Evolutionary conservation across 2,797 vertebrate species (phyloP).

Genomic region (Numenius phaeopus): DNA sequence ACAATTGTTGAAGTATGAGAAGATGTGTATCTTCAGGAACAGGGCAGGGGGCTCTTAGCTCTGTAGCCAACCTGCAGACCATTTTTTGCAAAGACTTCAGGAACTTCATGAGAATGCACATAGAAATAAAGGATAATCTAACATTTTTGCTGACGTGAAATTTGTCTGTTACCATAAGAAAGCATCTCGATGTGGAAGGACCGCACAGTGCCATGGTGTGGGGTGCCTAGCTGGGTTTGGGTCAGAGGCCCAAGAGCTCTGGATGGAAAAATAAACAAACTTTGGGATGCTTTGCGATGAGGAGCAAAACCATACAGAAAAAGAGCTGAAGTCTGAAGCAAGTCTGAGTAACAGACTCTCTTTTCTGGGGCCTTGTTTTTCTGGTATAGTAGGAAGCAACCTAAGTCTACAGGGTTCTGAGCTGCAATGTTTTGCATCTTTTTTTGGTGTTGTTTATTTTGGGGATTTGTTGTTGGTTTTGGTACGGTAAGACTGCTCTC

Average conservation of each 20-base stretch:
- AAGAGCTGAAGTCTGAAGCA: not conserved
- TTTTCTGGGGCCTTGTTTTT: not conserved
- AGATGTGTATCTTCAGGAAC: not conserved
- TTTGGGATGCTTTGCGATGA: not conserved
- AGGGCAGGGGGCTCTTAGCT: not conserved
- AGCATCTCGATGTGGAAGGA: rapidly evolving
- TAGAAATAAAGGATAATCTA: not conserved
- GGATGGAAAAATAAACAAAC: not conserved
- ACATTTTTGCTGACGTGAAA: not conserved
- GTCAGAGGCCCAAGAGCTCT: not conserved
- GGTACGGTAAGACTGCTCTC: not conserved
- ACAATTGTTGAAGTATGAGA: not conserved
- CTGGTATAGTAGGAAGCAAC: not conserved
- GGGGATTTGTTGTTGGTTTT: not conserved
- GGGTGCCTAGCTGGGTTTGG: not conserved
- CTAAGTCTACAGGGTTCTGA: not conserved
- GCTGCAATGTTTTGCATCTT: not conserved
- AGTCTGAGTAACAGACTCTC: not conserved
- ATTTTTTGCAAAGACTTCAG: not conserved
- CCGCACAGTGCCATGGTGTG: rapidly evolving
- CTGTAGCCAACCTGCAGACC: not conserved
- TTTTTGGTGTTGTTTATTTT: not conserved
- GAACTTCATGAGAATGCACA: not conserved
- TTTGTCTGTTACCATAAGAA: not conserved
- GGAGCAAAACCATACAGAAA: not conserved